These are phyloP conservation scores for Sus cebifrons DNA, from an alignment of 2,797 vertebrate genomes.

Conservation along the genomic window DNA sequence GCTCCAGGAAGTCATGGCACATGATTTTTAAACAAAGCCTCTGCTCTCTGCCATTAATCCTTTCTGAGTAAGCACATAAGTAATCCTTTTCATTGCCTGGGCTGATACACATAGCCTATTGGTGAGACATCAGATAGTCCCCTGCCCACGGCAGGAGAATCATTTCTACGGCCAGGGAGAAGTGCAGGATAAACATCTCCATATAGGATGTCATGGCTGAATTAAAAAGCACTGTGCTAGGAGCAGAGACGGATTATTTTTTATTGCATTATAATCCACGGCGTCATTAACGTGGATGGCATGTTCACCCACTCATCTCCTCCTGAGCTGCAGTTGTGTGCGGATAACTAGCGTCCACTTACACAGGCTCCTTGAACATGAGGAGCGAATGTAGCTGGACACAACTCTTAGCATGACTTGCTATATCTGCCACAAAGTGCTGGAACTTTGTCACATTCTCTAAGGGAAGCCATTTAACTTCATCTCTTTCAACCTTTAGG, in stretches of 20 bases:
- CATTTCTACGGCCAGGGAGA: slow-evolving; percentile 83
- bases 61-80: slow-evolving; percentile 88
- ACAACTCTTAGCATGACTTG: slow-evolving; percentile 71
- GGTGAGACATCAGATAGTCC: slow-evolving; percentile 87
- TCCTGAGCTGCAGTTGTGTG: slow-evolving; percentile 54
- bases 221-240: slow-evolving; percentile 87
- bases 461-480: slow-evolving; percentile 80
- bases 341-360: slow-evolving; percentile 72
- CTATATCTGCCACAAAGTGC: slow-evolving; percentile 28
- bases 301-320: slow-evolving; percentile 71
- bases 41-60: slow-evolving; percentile 87
- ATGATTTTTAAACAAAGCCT: slow-evolving; percentile 88
- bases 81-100: slow-evolving; percentile 87
- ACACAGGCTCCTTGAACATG: slow-evolving; percentile 14
- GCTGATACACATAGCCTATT: slow-evolving; percentile 83
- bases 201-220: slow-evolving; percentile 85
- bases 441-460: slow-evolving; percentile 74
- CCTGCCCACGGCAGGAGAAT: slow-evolving; percentile 86
- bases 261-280: slow-evolving; percentile 86
- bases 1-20: slow-evolving; percentile 82
- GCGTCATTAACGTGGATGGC: slow-evolving; percentile 82
- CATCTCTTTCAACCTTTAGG: slow-evolving; percentile 80
- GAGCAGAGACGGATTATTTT: slow-evolving; percentile 86
- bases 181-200: slow-evolving; percentile 85
- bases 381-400: slow-evolving; percentile 65